Evolutionary conservation across 2,888 invertebrate species (phyloP).

Genomic region (Romanomermis culicivorax): DNA sequence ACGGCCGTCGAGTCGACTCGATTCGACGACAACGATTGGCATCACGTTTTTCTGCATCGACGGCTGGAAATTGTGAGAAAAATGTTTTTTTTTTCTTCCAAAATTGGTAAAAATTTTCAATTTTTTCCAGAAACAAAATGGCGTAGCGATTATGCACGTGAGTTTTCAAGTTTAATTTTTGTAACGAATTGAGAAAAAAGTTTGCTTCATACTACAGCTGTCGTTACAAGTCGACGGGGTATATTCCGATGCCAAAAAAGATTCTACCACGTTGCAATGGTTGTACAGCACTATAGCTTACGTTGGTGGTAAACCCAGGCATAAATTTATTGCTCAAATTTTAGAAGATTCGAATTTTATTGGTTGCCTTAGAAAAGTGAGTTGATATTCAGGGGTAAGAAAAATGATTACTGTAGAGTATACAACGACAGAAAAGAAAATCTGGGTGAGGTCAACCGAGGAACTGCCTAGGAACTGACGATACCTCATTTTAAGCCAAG

Average conservation of each 20-base stretch:
- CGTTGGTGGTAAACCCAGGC: constrained; percentile 57
- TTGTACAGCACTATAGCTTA: constrained; percentile 62
- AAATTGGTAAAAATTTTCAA: not conserved
- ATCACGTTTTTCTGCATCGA: constrained; percentile 66
- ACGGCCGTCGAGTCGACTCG: constrained; percentile 32
- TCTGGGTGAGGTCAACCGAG: too few relatives aligned
- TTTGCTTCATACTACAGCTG: constrained; percentile 39
- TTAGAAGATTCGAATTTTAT: constrained; percentile 52
- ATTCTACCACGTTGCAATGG: too few relatives aligned
- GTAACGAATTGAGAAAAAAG: not conserved
- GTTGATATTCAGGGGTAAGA: not conserved
- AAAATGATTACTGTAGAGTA: too few relatives aligned
- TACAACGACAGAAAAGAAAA: too few relatives aligned
- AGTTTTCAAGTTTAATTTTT: constrained; percentile 14
- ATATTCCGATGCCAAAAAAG: constrained; percentile 66
- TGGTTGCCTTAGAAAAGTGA: constrained; percentile 61
- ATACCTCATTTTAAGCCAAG: too few relatives aligned
- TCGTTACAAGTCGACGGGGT: constrained; percentile 74
- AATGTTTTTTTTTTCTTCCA: not conserved
- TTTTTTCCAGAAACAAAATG: too few relatives aligned
- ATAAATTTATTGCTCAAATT: constrained; percentile 51
- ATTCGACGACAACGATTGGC: constrained; percentile 91
- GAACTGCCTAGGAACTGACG: too few relatives aligned
- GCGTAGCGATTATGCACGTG: not conserved
- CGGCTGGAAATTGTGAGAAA: constrained; percentile 62